These are phyloP conservation scores for Rhynchonycteris naso DNA, from an alignment of 2,797 vertebrate species.

Conservation along the genomic window DNA sequence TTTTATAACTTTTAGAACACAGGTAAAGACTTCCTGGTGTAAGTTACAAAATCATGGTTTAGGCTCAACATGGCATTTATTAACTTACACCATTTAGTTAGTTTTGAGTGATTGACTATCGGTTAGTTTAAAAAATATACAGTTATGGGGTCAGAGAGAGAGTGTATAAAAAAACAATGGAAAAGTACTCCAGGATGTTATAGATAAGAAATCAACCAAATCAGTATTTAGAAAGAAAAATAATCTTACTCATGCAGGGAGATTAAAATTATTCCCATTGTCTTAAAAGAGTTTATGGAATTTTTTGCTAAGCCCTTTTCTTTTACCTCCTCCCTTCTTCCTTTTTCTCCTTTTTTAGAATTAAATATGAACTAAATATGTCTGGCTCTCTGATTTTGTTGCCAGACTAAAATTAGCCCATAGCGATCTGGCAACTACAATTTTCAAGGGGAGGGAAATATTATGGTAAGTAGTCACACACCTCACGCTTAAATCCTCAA, in stretches of 20 bases:
- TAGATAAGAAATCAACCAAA: background rate
- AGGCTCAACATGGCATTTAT: conserved; percentile 2
- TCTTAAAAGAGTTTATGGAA: background rate
- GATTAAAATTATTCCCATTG: conserved; percentile 13
- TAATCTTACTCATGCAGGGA: background rate
- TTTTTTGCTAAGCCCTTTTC: background rate
- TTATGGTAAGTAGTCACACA: background rate
- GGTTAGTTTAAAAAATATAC: background rate
- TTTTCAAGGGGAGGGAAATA: background rate
- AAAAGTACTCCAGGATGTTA: conserved; percentile 3
- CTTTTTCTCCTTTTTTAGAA: background rate
- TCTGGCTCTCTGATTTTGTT: conserved; percentile 41
- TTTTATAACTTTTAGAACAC: conserved; percentile 43
- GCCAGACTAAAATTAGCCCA: conserved; percentile 33
- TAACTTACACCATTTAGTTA: conserved; percentile 36
- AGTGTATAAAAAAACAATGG: background rate
- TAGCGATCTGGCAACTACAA: background rate
- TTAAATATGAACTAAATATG: conserved; percentile 32
- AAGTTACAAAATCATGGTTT: conserved; percentile 44
- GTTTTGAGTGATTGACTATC: background rate
- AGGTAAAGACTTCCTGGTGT: conserved; percentile 15
- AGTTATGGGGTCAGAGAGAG: background rate
- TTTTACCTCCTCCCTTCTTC: background rate
- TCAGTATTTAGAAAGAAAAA: background rate
- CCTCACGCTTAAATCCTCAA: background rate